Base-by-base conservation (phyloP, 1,140 invertebrate species). In the Drosophila sp. region DNA sequence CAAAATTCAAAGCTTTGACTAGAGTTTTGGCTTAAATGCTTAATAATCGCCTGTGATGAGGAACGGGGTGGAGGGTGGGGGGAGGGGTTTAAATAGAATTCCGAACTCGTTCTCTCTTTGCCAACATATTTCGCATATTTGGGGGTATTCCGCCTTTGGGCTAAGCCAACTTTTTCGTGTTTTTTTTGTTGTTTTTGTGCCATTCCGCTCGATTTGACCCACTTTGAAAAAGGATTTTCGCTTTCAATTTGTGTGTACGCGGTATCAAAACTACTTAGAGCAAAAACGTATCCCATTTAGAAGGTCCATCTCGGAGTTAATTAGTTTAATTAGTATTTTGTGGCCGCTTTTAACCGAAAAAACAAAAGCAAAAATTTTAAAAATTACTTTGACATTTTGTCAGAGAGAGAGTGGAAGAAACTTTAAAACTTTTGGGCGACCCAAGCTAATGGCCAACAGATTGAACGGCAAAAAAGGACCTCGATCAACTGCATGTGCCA, bases 401-500 rank as follows among this genome's bases (percentile, higher is more conserved):
- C 33, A 35, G 70, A 70, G 60, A 69, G 64, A 17, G 17, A 17
- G 17, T 17, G 17, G 17, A 17, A 17, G 17, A 17, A 17, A 61
- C 74, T 77, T 82, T 57, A 27, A 78, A 85, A 81, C 62, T 83
- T 86, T 76, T 62, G 33, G 73, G 74, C 68, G 67, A 80, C 80
- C 80, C 70, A 67, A 54, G 74, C 80, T 89, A 87, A 87, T 87
- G 83, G 84, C 73, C 40, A 60, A 82, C 84, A 80, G 84, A 83
- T 89, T 87, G 60, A 40, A 47, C 38, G 10, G 17, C 56, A 65
- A 66, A 74, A 78, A 69, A 57, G 69, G 74, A 70, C 67, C 60
- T 76, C 83, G 79, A 87, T 87, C 77, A 87, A 83, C 80, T 74
- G 74, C 70, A 84, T 90, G 84, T 90, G 70, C 79, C 84, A 87